Evolutionary conservation across 2,888 invertebrate genomes (phyloP), one percentile per base, ranked within the genome.

Genomic region (Byasa hedistus): DNA sequence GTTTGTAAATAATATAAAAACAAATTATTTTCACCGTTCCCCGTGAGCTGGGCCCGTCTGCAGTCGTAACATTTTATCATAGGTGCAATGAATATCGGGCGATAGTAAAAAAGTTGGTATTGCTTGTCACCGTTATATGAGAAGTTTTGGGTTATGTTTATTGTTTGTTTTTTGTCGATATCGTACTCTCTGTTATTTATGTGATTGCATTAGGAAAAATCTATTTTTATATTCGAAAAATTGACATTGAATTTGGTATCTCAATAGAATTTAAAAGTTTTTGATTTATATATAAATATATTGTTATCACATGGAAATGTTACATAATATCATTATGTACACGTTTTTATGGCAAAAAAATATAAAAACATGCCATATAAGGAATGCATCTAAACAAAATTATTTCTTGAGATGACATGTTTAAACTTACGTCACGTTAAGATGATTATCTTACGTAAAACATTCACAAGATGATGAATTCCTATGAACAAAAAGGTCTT

Each of bases 1-100:
- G 81, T 91, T 91, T 87, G 81, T 83, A 85, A 88, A 91, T 91
- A 91, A 90, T 89, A 85, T 81, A 82, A 79, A 85, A 85, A 87
- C 83, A 87, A 86, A 87, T 88, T 85, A 85, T 82, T 71, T 68
- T 71, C 71, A 67, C 65, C 74, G 71, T 72, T 77, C 79, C 81
- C 81, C 78, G 80, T 79, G 79, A 71, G 65, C 59, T 73, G 74
- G 71, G 72, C 76, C 74, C 72, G 73, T 72, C 76, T 75, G 78
- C 77, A 72, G 78, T 84, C 84, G 79, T 87, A 82, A 89, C 87
- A 90, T 89, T 88, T 85, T 83, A 89, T 91, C 91, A 90, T 89
- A 91, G 87, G 90, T 90, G 89, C 86, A 90, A 87, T 88, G 84
- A 85, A 87, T 85, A 84, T 82, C 81, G 79, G 78, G 75, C 70